Conservation (phyloP, 2,113 vertebrate species). For the Muntiacus reevesi region DNA sequence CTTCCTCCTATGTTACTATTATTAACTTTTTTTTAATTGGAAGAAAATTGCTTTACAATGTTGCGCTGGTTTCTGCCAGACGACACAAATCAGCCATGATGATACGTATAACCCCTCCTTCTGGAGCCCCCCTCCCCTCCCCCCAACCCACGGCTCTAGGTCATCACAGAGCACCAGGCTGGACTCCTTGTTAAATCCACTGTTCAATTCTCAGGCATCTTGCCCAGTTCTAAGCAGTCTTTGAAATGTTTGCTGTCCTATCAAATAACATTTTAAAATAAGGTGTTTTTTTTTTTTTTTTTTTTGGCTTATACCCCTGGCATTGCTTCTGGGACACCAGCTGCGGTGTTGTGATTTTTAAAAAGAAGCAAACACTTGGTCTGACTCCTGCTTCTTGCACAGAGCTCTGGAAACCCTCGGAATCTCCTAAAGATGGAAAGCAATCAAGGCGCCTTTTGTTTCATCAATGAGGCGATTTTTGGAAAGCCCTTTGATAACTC, state of each 20-base stretch:
- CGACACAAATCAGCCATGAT: background rate
- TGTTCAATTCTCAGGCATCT: background rate
- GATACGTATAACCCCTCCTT: background rate
- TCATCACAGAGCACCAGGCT: background rate
- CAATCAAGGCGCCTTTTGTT: background rate
- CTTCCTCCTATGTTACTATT: background rate
- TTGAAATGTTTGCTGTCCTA: background rate
- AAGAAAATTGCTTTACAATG: background rate
- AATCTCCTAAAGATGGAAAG: background rate
- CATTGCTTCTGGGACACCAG: background rate
- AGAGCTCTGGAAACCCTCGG: background rate
- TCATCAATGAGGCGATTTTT: background rate
- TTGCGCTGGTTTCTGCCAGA: background rate
- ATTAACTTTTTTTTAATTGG: too few species aligned
- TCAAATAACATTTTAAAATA: background rate
- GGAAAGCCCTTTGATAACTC: background rate
- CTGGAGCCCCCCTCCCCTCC: background rate
- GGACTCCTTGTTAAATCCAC: background rate
- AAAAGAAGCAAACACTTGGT: background rate
- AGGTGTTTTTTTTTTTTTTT: rapidly evolving
- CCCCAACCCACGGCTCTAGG: rapidly evolving
- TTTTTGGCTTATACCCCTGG: background rate
- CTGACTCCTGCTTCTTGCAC: background rate
- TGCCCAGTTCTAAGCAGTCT: background rate
- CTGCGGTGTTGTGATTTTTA: background rate